Evolutionary conservation across 2,888 invertebrate species (phyloP).

Genomic region (Cephonodes hylas): DNA sequence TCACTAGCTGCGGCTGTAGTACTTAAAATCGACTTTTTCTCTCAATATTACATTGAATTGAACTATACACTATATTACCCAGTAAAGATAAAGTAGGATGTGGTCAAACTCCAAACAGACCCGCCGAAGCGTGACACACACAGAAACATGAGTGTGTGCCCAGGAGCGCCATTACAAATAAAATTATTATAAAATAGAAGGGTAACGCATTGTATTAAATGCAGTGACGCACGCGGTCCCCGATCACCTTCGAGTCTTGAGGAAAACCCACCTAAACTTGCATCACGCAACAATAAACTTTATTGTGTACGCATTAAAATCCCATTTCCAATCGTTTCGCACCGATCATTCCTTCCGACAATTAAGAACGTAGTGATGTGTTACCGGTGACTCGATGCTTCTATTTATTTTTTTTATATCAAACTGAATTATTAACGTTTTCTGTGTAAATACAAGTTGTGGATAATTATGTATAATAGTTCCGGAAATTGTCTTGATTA

Average conservation of each 20-base stretch:
- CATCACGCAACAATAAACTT: conserved; percentile 30
- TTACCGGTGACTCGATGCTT: conserved; percentile 3
- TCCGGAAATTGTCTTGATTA: conserved; percentile 1
- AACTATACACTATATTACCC: too few species aligned
- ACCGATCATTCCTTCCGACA: not conserved
- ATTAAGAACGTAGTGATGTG: conserved; percentile 11
- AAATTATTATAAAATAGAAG: conserved; percentile 4
- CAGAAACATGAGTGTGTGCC: not conserved
- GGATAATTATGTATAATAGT: not conserved
- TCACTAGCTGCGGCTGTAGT: too few species aligned
- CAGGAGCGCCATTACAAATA: not conserved
- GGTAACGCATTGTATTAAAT: not conserved
- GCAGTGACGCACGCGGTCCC: conserved; percentile 58
- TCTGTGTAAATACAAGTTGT: not conserved
- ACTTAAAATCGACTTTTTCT: too few species aligned
- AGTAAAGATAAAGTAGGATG: not conserved
- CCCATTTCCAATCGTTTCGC: conserved; percentile 24
- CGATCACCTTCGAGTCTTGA: conserved; percentile 54
- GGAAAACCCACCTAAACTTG: conserved; percentile 50
- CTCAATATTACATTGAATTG: too few species aligned
- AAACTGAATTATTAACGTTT: conserved; percentile 3
- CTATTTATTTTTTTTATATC: conserved; percentile 8
- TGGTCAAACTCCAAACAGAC: not conserved
- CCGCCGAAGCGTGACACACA: not conserved
- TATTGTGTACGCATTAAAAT: conserved; percentile 28